Conservation (phyloP, 1,140 invertebrate species). For the Trachelipus rathkii region DNA sequence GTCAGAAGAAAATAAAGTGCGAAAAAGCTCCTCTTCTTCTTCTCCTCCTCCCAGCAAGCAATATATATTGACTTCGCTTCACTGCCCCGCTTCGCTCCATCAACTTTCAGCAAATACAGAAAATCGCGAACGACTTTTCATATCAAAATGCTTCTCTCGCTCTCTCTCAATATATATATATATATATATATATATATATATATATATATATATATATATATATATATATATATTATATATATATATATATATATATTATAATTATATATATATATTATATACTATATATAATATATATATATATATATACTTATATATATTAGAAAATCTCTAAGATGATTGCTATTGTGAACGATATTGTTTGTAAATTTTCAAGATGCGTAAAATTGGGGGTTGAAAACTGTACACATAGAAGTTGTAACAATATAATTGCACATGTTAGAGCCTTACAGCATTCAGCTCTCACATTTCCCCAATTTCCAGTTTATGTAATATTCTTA, state of each 20-base stretch:
- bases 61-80: not conserved
- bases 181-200: not conserved
- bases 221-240: too few relatives aligned
- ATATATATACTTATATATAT: conserved; percentile 8
- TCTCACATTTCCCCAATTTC: too few relatives aligned
- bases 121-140: conserved; percentile 8
- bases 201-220: not conserved
- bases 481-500: too few relatives aligned
- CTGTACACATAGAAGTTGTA: too few relatives aligned
- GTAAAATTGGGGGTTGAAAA: too few relatives aligned
- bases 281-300: not conserved
- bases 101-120: conserved; percentile 12
- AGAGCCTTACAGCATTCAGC: too few relatives aligned
- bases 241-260: not conserved
- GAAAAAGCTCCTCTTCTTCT: not conserved
- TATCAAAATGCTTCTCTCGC: not conserved
- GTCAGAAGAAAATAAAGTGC: not conserved
- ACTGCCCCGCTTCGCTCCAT: conserved; percentile 22
- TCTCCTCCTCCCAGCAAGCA: not conserved
- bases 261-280: not conserved
- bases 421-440: too few relatives aligned
- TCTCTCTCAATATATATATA: too few relatives aligned
- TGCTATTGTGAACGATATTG: too few relatives aligned
- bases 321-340: too few relatives aligned
- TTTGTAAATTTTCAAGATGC: too few relatives aligned